Conservation (phyloP, 1,140 invertebrate species). For the Cecropterus lyciades region DNA sequence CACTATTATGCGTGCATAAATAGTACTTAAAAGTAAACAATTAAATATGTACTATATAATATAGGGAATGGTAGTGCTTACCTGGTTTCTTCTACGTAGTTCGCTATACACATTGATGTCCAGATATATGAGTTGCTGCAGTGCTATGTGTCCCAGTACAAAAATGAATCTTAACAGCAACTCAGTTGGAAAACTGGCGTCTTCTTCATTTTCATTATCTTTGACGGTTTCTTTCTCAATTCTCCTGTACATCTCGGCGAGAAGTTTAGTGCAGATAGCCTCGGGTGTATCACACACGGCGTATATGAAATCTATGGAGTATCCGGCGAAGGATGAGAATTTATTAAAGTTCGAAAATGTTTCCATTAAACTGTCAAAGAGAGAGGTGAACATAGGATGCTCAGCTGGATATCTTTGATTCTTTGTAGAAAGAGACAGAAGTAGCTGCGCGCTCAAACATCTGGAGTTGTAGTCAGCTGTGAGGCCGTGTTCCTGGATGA, state of each 20-base stretch:
- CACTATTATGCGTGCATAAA: no score
- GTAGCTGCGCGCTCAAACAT: constrained; percentile 65
- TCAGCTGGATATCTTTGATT: constrained; percentile 69
- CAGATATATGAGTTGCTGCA: constrained; percentile 91
- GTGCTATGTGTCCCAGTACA: constrained; percentile 89
- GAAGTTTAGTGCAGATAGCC: constrained; percentile 62
- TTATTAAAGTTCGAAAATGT: constrained; percentile 67
- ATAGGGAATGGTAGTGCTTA: constrained; percentile 20
- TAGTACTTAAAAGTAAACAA: no score
- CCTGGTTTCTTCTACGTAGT: constrained; percentile 78
- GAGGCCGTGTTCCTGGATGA: constrained; percentile 82
- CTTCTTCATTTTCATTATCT: constrained; percentile 71
- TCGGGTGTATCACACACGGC: constrained; percentile 78
- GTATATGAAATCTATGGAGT: constrained; percentile 71
- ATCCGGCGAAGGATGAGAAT: constrained; percentile 69
- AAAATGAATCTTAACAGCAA: constrained; percentile 88
- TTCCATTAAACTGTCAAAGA: constrained; percentile 71
- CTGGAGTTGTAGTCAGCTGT: constrained; percentile 72
- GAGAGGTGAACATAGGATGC: constrained; percentile 61
- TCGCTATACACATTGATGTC: constrained; percentile 90
- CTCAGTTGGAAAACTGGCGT: constrained; percentile 68
- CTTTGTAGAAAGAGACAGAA: constrained; percentile 67
- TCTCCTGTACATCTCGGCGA: constrained; percentile 70
- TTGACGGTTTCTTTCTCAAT: constrained; percentile 79
- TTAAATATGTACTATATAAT: no score